These are phyloP conservation scores for Lepidonotus clava DNA, from an alignment of 2,888 invertebrate genomes.

Conservation along the genomic window DNA sequence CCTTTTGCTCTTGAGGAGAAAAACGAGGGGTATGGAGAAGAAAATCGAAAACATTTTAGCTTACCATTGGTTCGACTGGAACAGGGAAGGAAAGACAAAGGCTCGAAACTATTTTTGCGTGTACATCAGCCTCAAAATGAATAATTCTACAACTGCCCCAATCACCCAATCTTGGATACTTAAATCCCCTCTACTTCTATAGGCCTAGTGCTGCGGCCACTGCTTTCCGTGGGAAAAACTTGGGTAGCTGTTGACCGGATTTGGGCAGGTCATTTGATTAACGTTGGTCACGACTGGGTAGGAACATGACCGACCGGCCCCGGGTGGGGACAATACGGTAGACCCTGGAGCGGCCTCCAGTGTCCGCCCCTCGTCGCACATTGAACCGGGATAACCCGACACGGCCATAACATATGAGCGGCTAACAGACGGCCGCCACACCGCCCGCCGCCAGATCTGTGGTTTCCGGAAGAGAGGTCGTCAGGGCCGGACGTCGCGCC, in stretches of 20 bases:
- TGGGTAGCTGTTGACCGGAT: not conserved
- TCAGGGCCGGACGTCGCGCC: conserved; percentile 3
- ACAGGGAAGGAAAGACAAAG: too few species aligned
- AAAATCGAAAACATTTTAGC: too few species aligned
- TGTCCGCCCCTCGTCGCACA: not conserved
- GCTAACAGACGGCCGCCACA: not conserved
- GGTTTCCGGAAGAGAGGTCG: conserved; percentile 46
- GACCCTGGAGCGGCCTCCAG: not conserved
- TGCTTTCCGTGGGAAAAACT: not conserved
- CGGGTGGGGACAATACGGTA: not conserved
- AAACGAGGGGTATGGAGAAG: too few species aligned
- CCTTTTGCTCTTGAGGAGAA: too few species aligned
- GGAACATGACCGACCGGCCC: not conserved
- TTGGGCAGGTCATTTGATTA: not conserved
- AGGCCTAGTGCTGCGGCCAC: too few species aligned
- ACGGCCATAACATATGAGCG: conserved; percentile 30
- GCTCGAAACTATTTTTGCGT: too few species aligned
- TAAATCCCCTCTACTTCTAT: too few species aligned
- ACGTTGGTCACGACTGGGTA: not conserved
- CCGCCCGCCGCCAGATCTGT: conserved; percentile 18
- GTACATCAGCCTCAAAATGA: too few species aligned
- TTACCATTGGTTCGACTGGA: too few species aligned
- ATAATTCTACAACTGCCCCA: too few species aligned
- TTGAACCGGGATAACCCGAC: not conserved
- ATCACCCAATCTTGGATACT: too few species aligned